Evolutionary conservation across 2,888 invertebrate genomes (phyloP).

Genomic region (Cephus pygmeus): DNA sequence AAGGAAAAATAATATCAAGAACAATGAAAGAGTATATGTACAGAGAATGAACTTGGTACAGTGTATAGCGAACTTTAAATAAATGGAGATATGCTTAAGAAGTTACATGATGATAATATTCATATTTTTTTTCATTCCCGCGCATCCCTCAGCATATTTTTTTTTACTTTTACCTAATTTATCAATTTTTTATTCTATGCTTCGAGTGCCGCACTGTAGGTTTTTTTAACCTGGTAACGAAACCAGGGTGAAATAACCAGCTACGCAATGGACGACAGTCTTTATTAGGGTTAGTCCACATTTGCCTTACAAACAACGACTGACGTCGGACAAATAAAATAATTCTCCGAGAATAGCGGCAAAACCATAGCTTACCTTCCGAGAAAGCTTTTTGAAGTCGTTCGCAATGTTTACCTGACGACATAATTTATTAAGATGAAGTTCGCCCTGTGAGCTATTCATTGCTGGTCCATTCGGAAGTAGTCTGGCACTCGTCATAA

Average conservation of each 20-base stretch:
- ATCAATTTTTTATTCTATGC: not conserved
- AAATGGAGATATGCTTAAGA: conserved; percentile 53
- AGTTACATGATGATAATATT: not conserved
- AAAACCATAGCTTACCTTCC: conserved; percentile 45
- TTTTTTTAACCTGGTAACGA: not conserved
- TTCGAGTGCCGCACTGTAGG: not conserved
- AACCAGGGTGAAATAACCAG: not conserved
- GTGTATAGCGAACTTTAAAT: conserved; percentile 61
- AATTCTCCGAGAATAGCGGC: conserved; percentile 51
- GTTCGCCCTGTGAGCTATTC: conserved; percentile 15
- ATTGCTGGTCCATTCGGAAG: conserved; percentile 37
- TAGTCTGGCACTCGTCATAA: conserved; percentile 57
- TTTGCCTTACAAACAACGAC: conserved; percentile 9
- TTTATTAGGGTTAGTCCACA: not conserved
- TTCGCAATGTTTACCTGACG: conserved; percentile 49
- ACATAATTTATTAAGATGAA: conserved; percentile 61
- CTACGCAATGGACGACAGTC: not conserved
- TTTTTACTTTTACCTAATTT: no score
- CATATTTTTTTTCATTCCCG: not conserved
- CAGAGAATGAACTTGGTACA: conserved; percentile 37
- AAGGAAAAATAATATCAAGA: not conserved
- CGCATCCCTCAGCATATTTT: not conserved
- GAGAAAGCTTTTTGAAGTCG: conserved; percentile 59
- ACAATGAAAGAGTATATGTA: conserved; percentile 23
- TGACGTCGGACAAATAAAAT: conserved; percentile 47